Percentiles rank a stretch among this genome's conserved stretches.
Conservation (phyloP, 2,113 vertebrate species). For the Toxostoma redivivum region DNA sequence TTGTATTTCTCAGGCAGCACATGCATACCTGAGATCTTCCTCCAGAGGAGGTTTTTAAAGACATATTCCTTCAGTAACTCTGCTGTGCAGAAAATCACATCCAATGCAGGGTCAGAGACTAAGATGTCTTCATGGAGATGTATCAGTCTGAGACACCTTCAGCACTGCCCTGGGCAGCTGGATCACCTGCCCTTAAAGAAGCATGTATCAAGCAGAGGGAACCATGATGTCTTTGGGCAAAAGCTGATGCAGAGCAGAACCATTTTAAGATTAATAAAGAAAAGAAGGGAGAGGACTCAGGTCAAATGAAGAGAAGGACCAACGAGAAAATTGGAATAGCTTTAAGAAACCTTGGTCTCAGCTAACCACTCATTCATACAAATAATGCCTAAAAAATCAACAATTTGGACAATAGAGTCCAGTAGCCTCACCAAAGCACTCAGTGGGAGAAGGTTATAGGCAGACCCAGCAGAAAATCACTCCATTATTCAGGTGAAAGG, state of each 20-base stretch:
- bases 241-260: fast-evolving
- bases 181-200: background rate
- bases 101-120: background rate
- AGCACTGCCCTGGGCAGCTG: background rate
- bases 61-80: fast-evolving
- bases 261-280: background rate
- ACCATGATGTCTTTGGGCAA: background rate
- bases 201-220: background rate
- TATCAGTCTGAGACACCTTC: background rate
- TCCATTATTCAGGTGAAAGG: background rate
- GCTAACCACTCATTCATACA: background rate
- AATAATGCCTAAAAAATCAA: background rate
- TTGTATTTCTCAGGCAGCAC: background rate
- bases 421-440: background rate
- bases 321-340: background rate
- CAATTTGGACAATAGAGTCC: background rate
- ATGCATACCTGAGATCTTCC: background rate
- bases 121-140: background rate
- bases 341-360: background rate
- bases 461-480: background rate
- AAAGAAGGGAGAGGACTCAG: background rate
- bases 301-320: background rate
- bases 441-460: background rate
- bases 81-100: background rate
- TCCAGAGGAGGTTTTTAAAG: background rate